Base-by-base conservation (phyloP, 1,140 invertebrate genomes). In the Pogonognathellus flavescens region DNA sequence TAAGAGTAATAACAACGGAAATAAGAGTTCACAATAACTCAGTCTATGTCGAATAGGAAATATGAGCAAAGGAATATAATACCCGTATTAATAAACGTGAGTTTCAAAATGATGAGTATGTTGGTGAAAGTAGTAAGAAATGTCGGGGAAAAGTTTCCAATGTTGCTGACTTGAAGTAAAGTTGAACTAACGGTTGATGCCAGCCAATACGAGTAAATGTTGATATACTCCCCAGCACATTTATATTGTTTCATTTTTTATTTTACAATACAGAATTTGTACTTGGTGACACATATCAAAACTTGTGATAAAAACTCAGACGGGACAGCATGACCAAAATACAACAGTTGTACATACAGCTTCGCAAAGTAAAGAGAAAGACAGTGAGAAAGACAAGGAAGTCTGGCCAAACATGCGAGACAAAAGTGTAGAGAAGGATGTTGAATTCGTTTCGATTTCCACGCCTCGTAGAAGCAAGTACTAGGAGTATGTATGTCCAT, bases 361-460 rank as follows among this genome's bases (percentile, higher is more conserved):
- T 41, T 41, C 31, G 31, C 6, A 41, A 41, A 41, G 31, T 41
- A 3, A 76, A 18, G 70, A 31, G 70, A 50, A 76, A 76, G 41
- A 41, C 16, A 57, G 53, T 57, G 14, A 31, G 22, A 13, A 11
- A 55, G 18, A 10, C 10, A 80, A 55, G 16, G 50, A 13, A 22
- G 80, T 1, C 18, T 52, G 52, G 13, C 20, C 11, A 25, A 81
- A 53, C 18, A 81, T 25, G 20, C 18, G 20, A 81, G 22, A 57
- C 50, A 57, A 55, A 81, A 22, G 80, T 57, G 70, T 76, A 76
- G 41, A 60, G 70, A 76, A 76, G 70, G 60, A 82, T 82, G 81
- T 82, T 59, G 81, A 82, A 49, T 50, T 76, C 41, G 70, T 50
- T 76, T 49, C 25, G 41, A 41, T 76, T 76, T 25, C 31, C 41